These are phyloP conservation scores for Pseudopipra pipra DNA, from an alignment of 2,113 vertebrate species.

Conservation along the genomic window DNA sequence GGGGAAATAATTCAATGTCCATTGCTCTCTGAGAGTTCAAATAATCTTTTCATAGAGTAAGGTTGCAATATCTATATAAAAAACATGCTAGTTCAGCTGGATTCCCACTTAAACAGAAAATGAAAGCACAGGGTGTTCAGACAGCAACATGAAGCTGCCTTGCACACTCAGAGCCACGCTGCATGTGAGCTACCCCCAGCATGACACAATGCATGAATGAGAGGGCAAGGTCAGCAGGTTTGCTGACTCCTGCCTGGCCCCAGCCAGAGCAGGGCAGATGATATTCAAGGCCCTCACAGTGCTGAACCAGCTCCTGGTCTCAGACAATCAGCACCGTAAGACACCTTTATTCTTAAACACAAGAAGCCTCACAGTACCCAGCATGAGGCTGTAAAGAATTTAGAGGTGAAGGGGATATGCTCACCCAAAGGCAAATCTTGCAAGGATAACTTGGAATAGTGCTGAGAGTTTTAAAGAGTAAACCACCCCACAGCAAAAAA, in stretches of 20 bases:
- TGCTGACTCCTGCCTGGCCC: neutral
- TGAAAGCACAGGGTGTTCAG: neutral
- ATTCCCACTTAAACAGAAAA: neutral
- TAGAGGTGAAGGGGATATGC: neutral
- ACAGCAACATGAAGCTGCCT: neutral
- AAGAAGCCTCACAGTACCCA: neutral
- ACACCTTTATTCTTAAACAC: neutral
- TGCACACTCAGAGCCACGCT: neutral
- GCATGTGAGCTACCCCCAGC: neutral
- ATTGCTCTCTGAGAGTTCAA: neutral
- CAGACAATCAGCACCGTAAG: neutral
- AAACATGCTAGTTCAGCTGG: neutral
- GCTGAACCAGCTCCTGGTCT: neutral
- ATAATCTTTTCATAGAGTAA: neutral
- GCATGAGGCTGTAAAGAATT: neutral
- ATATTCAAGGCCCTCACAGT: neutral
- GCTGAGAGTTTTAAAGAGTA: neutral
- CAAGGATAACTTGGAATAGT: neutral
- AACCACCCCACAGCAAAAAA: neutral
- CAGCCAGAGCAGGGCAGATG: neutral
- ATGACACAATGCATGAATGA: rapidly evolving
- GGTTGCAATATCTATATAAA: neutral
- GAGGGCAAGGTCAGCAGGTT: neutral
- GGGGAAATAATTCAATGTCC: neutral
- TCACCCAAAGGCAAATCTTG: neutral